Evolutionary conservation across 2,113 vertebrate species (phyloP), one percentile per base, ranked within the genome.

Genomic region (Stegastes partitus): DNA sequence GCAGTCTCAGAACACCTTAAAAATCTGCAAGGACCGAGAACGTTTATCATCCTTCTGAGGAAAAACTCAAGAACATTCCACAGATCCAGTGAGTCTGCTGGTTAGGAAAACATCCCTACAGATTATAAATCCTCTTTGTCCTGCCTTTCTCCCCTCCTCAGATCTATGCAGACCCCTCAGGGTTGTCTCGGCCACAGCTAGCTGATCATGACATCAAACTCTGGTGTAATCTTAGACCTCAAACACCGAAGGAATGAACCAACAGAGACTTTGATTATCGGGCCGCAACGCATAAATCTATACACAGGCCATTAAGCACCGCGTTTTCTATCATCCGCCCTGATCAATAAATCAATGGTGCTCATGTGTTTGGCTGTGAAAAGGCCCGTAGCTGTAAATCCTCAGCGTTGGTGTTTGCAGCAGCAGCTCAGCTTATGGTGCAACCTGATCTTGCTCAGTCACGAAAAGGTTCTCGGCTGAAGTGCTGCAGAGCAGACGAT

Each of bases 1-100:
- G 87, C 87, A 88, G 95, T 92, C 93, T 94, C 94, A 95, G 87
- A 90, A 85, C 87, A 83, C 23, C 26, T 50, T 19, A 62, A 39
- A 81, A 51, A 51, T 69, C 57, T 14, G 11, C 44, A 10, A 31
- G 14, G 22, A 74, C 4, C 3, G 11, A 62, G 6, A 19, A 22
- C 22, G 21, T 51, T 34, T 11, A 44, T 6, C 5, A 21, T 61
- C 54, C 54, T 15, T 53, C 1, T 9, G 26, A 62, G 9, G 18
- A 61, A 54, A 2, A 78, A 58, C 3, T 5, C 23, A 12, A 78
- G 8, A 71, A 51, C 59, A 19, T 12, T 37, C 28, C 23, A 53
- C 31, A n/a, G 64, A 2, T 51, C 62, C 66, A 69, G 3, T 3
- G 28, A 68, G 11, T 42, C 5, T 76, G 26, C 44, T 31, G 31